Base-by-base conservation (phyloP, 2,113 vertebrate genomes). In the Fregetta grallaria region DNA sequence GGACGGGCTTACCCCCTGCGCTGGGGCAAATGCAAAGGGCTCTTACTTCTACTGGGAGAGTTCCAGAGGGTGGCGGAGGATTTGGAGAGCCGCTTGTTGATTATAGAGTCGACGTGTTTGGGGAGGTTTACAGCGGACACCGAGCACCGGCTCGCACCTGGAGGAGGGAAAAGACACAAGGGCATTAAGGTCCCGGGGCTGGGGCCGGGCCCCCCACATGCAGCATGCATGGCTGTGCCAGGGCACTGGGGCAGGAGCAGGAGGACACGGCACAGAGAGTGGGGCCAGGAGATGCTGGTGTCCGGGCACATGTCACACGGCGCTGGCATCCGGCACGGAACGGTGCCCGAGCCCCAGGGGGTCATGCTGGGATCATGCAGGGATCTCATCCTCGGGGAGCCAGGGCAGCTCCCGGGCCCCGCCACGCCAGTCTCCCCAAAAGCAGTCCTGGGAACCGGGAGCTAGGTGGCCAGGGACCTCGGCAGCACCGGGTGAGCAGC, bases 31-130 rank as follows among this genome's bases (percentile, higher is more conserved):
- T 42, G 62, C 94, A 96, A 93, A 96, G 98, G 97, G 97, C 98
- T 97, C 99, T 99, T 99, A 99, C 99, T 99, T 99, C 99, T 99
- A 99, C 98, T 99, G 98, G 99, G 99, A 96, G 99, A 99, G 98
- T 99, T 99, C 99, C 99, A 99, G 98, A 99, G 99, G 90, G 99
- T 99, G 98, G 99, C 99, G 16, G 99, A 99, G 98, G 99, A 99
- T 98, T 99, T 99, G 99, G 99, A 99, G 98, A 99, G 99, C 96
- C 99, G 98, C 98, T 99, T 99, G 99, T 99, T 99, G 99, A 99
- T 98, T 98, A 99, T 99, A 98, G 99, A 99, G 98, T 99, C 99
- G 99, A 99, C 99, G 92, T 99, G 99, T 99, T 99, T 99, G 98
- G 99, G 99, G 95, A 99, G 99, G 98, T 99, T 99, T 99, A 99